Conservation (phyloP, 2,888 invertebrate genomes). For the Chouioia cunea region DNA sequence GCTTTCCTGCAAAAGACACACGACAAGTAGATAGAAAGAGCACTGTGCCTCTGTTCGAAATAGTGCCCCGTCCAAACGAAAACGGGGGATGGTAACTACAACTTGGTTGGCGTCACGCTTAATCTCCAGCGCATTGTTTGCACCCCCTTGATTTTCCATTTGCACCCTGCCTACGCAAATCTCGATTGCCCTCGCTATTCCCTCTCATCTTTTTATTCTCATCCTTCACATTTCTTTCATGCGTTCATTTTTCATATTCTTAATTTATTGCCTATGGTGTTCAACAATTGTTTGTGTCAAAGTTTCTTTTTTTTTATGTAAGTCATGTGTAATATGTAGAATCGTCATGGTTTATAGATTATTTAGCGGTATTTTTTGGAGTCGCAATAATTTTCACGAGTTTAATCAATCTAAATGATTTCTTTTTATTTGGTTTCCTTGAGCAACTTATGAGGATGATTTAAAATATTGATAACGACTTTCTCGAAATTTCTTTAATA, state of each 20-base stretch:
- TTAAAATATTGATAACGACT: no score
- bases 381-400: no score
- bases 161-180: slow-evolving; percentile 55
- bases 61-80: slow-evolving; percentile 37
- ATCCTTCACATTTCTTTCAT: slow-evolving; percentile 14
- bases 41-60: slow-evolving; percentile 48
- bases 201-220: slow-evolving; percentile 33
- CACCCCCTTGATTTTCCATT: slow-evolving; percentile 61
- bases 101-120: slow-evolving; percentile 61
- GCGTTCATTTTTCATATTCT: not conserved
- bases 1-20: no score
- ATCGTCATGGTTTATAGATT: no score
- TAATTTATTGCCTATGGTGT: slow-evolving; percentile 6
- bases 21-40: no score
- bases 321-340: not conserved
- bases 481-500: no score
- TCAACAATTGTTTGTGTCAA: not conserved
- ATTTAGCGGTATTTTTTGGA: no score
- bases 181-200: slow-evolving; percentile 45
- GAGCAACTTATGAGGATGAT: no score
- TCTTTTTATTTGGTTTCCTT: no score
- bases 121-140: slow-evolving; percentile 64
- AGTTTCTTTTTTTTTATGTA: slow-evolving; percentile 21
- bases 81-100: slow-evolving; percentile 58
- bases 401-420: no score